phyloP scores from a whole-genome alignment of 1,140 invertebrate species.

The Phthorimaea operculella region DNA sequence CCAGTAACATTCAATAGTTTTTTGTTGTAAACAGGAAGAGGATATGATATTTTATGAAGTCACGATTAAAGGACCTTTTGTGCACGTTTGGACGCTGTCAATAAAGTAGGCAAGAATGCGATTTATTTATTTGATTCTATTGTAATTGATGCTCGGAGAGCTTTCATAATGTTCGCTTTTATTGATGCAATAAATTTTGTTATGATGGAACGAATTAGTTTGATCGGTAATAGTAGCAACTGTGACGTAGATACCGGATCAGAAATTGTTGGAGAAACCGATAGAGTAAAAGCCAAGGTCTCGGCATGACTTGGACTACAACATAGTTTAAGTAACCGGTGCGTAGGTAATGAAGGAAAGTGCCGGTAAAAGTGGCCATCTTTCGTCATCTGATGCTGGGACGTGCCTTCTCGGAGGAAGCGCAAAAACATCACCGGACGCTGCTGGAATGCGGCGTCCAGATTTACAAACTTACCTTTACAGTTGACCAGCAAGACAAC shows the following conservation, averaged over 20 bases:
- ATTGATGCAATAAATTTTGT: too few species aligned
- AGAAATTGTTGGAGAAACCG: too few species aligned
- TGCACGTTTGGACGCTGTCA: neutral
- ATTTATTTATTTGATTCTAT: too few species aligned
- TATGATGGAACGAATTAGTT: too few species aligned
- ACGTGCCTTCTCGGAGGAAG: slow-evolving; percentile 23
- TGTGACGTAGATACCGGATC: too few species aligned
- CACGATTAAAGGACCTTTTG: slow-evolving; percentile 2
- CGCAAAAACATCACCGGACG: slow-evolving; percentile 43
- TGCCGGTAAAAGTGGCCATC: slow-evolving; percentile 35
- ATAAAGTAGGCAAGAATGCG: too few species aligned
- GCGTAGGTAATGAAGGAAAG: slow-evolving; percentile 28
- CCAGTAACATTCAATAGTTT: neutral
- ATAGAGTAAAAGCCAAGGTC: too few species aligned
- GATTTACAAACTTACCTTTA: neutral
- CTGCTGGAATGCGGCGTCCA: slow-evolving; percentile 21
- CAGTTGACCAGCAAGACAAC: neutral
- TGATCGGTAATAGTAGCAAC: too few species aligned
- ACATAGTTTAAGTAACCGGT: too few species aligned
- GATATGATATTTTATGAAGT: slow-evolving; percentile 6
- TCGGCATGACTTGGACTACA: too few species aligned
- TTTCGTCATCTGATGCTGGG: neutral
- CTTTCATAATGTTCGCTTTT: too few species aligned
- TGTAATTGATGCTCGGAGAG: too few species aligned
- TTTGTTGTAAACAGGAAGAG: slow-evolving; percentile 4